Evolutionary conservation across 2,888 invertebrate species (phyloP), one percentile per base, ranked within the genome.

Genomic region (Nomada ferruginata): DNA sequence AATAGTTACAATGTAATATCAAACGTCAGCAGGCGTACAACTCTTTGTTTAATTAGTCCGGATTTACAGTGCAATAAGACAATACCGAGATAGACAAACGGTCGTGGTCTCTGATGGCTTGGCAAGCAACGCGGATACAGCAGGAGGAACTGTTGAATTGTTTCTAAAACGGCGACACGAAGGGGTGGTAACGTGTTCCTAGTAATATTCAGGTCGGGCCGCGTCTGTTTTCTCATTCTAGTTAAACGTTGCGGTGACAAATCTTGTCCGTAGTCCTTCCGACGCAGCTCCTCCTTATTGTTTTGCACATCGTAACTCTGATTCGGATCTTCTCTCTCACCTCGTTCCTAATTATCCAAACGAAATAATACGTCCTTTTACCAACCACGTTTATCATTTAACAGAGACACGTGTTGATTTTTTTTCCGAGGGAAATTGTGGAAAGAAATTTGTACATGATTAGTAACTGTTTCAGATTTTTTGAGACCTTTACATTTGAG

Each of bases 111-210:
- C 36, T 63, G 36, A 52, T 60, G 61, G 61, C 47, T 87, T 88
- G 88, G 87, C 88, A 88, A 78, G 57, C 81, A 61, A 7, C 60
- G 10, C 83, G 55, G 68, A 60, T 65, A 53, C 53, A 65, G 65
- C 66, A 57, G 42, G 66, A 44, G 44, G 44, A 63, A 2, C 60
- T 50, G 79, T 36, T 29, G 74, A 86, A 80, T 86, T 85, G 82
- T 86, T 74, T 79, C 68, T 78, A 65, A 68, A 82, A 86, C 81
- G 68, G 73, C 29, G 29, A 65, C 68, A 42, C 29, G 50, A 52
- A 47, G 52, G 76, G 77, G 70, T 73, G 73, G 63, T 60, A 50
- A 70, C n/a, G 47, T 60, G 57, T 64, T 36, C 70, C 47, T n/a
- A 18, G 70, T 65, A 72, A 83, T 82, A 83, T 82, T 82, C 64